Base-by-base conservation (phyloP, 1,140 invertebrate genomes). In the Globodera rostochiensis region DNA sequence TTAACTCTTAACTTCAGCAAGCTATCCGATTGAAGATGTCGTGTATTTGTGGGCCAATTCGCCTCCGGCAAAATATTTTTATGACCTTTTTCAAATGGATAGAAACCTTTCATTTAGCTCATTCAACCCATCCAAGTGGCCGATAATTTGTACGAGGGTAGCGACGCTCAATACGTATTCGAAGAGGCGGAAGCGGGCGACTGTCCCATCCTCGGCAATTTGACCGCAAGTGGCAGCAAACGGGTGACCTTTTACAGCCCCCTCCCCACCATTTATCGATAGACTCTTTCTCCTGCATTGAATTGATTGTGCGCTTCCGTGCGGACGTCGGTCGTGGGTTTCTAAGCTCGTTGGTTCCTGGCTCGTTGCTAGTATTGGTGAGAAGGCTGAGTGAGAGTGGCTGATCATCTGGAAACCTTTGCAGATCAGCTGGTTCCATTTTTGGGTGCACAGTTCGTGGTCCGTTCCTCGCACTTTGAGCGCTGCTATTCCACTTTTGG, bases 41-140 rank as follows among this genome's bases (percentile, higher is more conserved):
- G 87, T 86, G 25, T 90, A 90, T 74, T 78, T 89, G n/a, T 89
- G 88, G 88, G 87, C 88, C 9, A 88, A 89, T 67, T 85, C 84
- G 15, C 88, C 88, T 4, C 88, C 88, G 13, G 79, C 57, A 64
- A 64, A 19, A 19, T 19, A 19, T 64, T 19, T 19, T 19, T 64
- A 64, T 64, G 8, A 64, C 21, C 53, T 53, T 64, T 64, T 64
- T 64, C 0, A 64, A 64, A 64, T 64, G 57, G 57, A 13, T 15
- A 5, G 7, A 53, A 13, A 53, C 57, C 57, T 19, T 64, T 64
- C 15, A 19, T 64, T 64, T 19, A 64, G 57, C 57, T 79, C 13
- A 82, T 89, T 9, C 84, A 83, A 15, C 88, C 88, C 5, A 84
- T 89, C 46, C 87, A 89, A 84, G 86, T 88, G n/a, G 74, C 86